Conservation (phyloP, 2,888 invertebrate species). For the Myathropa florea region DNA sequence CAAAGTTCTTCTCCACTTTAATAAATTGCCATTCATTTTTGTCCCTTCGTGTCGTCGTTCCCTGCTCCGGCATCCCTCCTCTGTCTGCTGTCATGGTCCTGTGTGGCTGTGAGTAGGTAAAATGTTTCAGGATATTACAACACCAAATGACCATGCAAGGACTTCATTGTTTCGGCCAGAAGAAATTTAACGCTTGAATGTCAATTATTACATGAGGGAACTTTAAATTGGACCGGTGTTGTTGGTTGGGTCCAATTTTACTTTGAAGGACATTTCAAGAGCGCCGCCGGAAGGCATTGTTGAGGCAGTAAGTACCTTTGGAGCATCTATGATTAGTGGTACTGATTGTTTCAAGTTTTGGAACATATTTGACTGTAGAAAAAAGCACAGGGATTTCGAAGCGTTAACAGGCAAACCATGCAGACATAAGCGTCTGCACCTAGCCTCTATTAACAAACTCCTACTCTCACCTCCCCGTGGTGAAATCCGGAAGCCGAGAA, state of each 20-base stretch:
- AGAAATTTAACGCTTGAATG: conserved; percentile 17
- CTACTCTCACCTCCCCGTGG: no score
- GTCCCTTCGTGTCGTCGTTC: conserved; percentile 9
- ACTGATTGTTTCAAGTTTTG: no score
- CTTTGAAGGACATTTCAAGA: background rate
- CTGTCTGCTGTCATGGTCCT: background rate
- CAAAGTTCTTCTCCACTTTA: conserved; percentile 55
- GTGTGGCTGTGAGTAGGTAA: background rate
- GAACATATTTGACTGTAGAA: no score
- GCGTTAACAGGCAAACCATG: no score
- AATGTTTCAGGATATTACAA: background rate
- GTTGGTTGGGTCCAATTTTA: background rate
- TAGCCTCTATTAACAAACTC: no score
- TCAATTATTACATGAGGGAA: conserved; percentile 30
- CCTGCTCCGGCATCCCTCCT: background rate
- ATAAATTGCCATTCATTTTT: conserved; percentile 60
- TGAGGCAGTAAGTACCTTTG: no score
- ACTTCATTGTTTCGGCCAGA: background rate
- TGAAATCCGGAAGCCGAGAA: no score
- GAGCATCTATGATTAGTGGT: no score
- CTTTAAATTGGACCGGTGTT: conserved; percentile 28
- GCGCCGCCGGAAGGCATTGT: background rate
- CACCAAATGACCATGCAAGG: conserved; percentile 34
- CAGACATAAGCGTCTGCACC: no score
- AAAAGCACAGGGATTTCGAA: no score